Percentiles rank a stretch among this genome's conserved stretches.
Evolutionary conservation across 2,888 invertebrate genomes (phyloP).

Genomic region (Invenusta paracnida): DNA sequence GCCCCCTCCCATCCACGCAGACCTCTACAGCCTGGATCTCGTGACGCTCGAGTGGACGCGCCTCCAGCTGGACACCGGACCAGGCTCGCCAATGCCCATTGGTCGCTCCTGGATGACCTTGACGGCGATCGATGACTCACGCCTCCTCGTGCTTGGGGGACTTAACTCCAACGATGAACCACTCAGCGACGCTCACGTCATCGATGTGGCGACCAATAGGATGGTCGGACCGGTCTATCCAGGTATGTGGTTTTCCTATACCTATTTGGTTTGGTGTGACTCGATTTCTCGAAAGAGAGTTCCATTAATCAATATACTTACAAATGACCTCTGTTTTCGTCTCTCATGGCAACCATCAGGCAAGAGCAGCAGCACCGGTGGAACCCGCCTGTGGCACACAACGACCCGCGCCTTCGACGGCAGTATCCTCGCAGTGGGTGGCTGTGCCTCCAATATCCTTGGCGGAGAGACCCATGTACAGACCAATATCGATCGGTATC

Average conservation of each 20-base stretch:
- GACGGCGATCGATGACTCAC: background rate
- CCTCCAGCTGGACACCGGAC: background rate
- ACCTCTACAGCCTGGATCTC: constrained; percentile 14
- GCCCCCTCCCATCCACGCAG: too few species aligned
- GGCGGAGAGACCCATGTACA: background rate
- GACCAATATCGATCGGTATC: background rate
- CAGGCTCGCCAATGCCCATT: background rate
- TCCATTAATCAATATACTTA: too few species aligned
- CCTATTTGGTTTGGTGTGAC: background rate
- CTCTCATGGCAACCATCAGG: too few species aligned
- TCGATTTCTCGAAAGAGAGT: too few species aligned
- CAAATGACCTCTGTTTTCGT: too few species aligned
- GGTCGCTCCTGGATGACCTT: constrained; percentile 33
- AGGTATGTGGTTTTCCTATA: too few species aligned
- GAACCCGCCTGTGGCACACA: constrained; percentile 29
- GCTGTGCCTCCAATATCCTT: constrained; percentile 18
- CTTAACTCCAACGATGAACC: constrained; percentile 3
- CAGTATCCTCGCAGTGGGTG: background rate
- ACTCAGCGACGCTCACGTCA: background rate
- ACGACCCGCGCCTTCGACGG: constrained; percentile 7
- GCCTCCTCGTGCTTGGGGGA: background rate
- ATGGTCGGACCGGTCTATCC: background rate
- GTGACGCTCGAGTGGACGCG: background rate
- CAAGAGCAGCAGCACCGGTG: too few species aligned
- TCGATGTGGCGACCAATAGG: background rate